A percentile compares a stretch with the other conserved stretches of the same genome.
These are phyloP conservation scores for Thera obeliscata DNA, from an alignment of 2,888 invertebrate genomes.

Conservation along the genomic window DNA sequence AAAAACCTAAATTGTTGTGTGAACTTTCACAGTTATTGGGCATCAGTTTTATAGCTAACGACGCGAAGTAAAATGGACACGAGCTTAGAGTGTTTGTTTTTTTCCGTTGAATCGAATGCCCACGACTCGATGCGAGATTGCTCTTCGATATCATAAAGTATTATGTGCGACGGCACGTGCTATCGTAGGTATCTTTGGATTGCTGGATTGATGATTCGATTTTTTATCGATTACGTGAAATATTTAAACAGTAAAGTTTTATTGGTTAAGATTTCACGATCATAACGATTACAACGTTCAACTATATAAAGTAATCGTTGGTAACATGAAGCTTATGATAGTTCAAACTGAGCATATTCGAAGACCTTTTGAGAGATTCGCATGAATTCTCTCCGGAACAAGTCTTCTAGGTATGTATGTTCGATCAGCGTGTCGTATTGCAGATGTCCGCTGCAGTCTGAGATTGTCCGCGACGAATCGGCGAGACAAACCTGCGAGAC, in stretches of 20 bases:
- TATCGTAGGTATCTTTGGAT: constrained; percentile 40
- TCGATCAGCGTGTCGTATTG: constrained; percentile 58
- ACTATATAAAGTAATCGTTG: background rate
- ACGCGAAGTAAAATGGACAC: constrained; percentile 53
- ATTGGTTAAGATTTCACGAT: constrained; percentile 6
- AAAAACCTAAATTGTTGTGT: constrained; percentile 82
- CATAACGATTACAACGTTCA: constrained; percentile 1
- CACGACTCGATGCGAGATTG: constrained; percentile 54
- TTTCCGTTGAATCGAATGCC: constrained; percentile 55
- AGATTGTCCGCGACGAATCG: constrained; percentile 74
- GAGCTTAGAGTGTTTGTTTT: constrained; percentile 56
- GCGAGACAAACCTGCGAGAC: constrained; percentile 74
- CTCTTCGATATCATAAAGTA: constrained; percentile 53
- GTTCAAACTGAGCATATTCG: background rate
- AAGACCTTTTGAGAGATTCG: constrained; percentile 1
- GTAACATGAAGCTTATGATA: background rate
- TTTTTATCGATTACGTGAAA: constrained; percentile 39
- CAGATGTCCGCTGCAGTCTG: constrained; percentile 64
- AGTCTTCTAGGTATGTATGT: constrained; percentile 34
- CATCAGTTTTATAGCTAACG: constrained; percentile 68
- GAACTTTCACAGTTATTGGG: constrained; percentile 82
- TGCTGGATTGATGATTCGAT: constrained; percentile 39
- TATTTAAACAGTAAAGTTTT: constrained; percentile 21
- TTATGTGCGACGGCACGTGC: constrained; percentile 74
- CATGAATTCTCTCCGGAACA: constrained; percentile 17